phyloP scores from a whole-genome alignment of 2,888 invertebrate genomes.

The Meganola albula region DNA sequence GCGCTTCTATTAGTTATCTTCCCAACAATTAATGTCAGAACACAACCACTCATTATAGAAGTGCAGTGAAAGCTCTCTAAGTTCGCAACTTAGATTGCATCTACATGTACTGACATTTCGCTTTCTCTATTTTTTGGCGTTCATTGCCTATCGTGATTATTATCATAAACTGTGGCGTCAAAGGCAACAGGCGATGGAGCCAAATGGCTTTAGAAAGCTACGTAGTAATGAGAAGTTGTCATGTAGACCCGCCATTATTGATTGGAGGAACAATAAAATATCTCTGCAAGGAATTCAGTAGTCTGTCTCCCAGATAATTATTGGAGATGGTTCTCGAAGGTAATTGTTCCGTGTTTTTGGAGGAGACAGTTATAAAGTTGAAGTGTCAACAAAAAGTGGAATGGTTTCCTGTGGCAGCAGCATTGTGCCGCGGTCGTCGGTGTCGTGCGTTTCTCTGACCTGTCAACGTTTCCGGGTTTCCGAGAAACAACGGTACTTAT shows the following conservation, averaged over 20 bases:
- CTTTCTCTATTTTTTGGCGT: constrained; percentile 38
- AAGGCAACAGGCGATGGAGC: too few species aligned
- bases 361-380: background rate
- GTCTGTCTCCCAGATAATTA: background rate
- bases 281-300: constrained; percentile 1
- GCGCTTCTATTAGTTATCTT: background rate
- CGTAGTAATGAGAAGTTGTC: constrained; percentile 18
- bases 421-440: background rate
- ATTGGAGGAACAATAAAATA: constrained; percentile 10
- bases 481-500: background rate
- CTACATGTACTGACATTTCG: constrained; percentile 34
- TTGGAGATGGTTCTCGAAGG: background rate
- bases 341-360: background rate
- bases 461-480: background rate
- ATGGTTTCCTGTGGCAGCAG: background rate
- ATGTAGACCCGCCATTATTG: constrained; percentile 15
- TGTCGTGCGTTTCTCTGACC: background rate
- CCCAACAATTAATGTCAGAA: constrained; percentile 1
- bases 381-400: background rate
- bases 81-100: constrained; percentile 33
- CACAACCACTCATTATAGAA: constrained; percentile 20
- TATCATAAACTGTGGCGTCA: too few species aligned
- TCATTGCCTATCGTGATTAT: constrained; percentile 10
- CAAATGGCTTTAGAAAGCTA: constrained; percentile 29
- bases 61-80: constrained; percentile 40